Evolutionary conservation across 2,113 vertebrate genomes (phyloP).

Genomic region (Bufo bufo): DNA sequence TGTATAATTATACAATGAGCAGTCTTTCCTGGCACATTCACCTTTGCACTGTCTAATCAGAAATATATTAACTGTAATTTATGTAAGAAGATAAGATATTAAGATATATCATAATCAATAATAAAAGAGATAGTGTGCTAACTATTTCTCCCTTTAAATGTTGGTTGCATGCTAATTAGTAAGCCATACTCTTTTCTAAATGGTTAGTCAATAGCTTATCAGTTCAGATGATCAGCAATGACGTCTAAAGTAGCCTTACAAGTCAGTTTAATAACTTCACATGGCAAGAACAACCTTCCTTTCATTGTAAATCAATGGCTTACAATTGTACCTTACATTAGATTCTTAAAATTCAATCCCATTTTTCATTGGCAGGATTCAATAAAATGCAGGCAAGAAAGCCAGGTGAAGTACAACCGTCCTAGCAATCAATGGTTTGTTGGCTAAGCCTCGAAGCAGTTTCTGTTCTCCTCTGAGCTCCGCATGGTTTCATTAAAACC

Average conservation of each 20-base stretch:
- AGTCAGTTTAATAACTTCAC: not conserved
- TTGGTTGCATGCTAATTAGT: not conserved
- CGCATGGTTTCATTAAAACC: conserved; percentile 16
- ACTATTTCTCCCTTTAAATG: not conserved
- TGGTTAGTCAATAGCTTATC: not conserved
- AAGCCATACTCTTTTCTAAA: not conserved
- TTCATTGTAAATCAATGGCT: not conserved
- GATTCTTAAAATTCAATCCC: not conserved
- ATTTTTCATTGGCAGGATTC: not conserved
- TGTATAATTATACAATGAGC: too few relatives aligned
- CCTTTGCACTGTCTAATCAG: too few relatives aligned
- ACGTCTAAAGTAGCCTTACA: not conserved
- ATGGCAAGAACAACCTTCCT: not conserved
- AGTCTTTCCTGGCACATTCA: too few relatives aligned
- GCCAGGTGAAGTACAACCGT: not conserved
- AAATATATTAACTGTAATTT: too few relatives aligned
- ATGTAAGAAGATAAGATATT: too few relatives aligned
- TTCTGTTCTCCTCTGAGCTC: not conserved
- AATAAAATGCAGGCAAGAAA: not conserved
- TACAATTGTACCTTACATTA: not conserved
- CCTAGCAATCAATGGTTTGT: not conserved
- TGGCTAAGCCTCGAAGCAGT: not conserved
- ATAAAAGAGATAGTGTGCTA: not conserved
- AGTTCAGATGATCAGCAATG: not conserved
- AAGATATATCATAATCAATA: not conserved